Base-by-base conservation (phyloP, 2,888 invertebrate species). In the Bellardia bayeri region DNA sequence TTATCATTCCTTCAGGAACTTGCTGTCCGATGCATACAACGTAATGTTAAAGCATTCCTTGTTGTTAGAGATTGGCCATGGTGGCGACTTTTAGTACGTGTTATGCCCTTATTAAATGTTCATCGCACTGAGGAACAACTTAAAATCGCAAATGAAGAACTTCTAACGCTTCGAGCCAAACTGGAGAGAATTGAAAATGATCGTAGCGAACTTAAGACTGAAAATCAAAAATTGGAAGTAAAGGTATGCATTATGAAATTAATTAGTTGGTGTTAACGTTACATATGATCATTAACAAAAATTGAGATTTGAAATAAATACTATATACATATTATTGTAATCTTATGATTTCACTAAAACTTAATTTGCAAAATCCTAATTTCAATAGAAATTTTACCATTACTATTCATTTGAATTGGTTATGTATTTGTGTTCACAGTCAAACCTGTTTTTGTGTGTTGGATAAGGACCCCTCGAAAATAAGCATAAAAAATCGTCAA, bases 51-150 rank as follows among this genome's bases (percentile, higher is more conserved):
- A 90, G 98, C 98, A 91, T 97, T 98, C 94, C 95, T 98, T 94
- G 96, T 97, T 86, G 98, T 99, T 16, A 95, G 98, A 61, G 98
- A 98, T 94, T 99, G 99, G 99, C 97, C 98, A 11, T 99, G 99
- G 99, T 99, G 99, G 99, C 95, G 98, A 89, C 95, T 99, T 89
- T 96, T 98, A 93, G 97, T 98, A 85, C 96, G 98, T 90, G 98
- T 99, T 71, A 96, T 97, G 76, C 99, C 99, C 37, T 94, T 99
- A 89, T 95, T 99, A 86, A 98, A 98, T 91, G 98, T 99, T 9
- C 98, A 98, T 93, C 95, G 98, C 88, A 98, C 98, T 33, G 98
- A 99, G 93, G 98, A 98, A 93, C 97, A 98, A 92, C 95, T 99
- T 86, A 96, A 97, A 90, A 91, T 91, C 89, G 96, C 96, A 85